Evolutionary conservation across 1,140 invertebrate species (phyloP), one percentile per base, ranked within the genome.

Genomic region (Propsilocerus akamusi): DNA sequence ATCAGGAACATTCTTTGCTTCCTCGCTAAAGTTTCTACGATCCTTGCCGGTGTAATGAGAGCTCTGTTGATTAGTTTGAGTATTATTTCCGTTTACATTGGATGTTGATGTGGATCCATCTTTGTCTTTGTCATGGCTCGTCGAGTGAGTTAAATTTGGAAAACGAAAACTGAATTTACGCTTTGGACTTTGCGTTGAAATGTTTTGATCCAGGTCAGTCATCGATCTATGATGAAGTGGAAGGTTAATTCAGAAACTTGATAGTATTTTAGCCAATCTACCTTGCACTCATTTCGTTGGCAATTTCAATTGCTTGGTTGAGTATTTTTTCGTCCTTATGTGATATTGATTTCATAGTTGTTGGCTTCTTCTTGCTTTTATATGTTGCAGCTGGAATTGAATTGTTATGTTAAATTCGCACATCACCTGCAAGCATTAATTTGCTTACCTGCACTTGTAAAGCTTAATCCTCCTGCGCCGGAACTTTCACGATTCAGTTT

Each of bases 311-410:
- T 5, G 92, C 92, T 37, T 85, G 84, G 56, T 97, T 90, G 25
- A 97, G 71, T n/a, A 86, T 90, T 62, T 83, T 86, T 60, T 93
- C 78, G 65, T 97, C 92, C 51, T 91, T 83, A 0, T 89, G 85
- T 20, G 92, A 96, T 67, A 97, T 94, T 11, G 84, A 87, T 65
- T 96, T 96, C 47, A 97, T 83, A 53, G 76, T 78, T 58, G 77
- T 77, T 46, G 78, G 72, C 63, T 86, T 80, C 63, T 89, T 91
- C 61, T 86, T 87, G 54, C 81, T 79, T 22, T 67, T 59, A 32
- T 66, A 65, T 26, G 56, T 64, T 34, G 71, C 51, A 2, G 64
- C 14, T 23, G 28, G 12, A 34, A 26, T n/a, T 26, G 6, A 11
- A 49, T 28, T 49, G 30, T 24, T 4, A 23, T 14, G 17, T 32